Conservation (phyloP, 1,140 invertebrate species). For the Ridgeia piscesae region DNA sequence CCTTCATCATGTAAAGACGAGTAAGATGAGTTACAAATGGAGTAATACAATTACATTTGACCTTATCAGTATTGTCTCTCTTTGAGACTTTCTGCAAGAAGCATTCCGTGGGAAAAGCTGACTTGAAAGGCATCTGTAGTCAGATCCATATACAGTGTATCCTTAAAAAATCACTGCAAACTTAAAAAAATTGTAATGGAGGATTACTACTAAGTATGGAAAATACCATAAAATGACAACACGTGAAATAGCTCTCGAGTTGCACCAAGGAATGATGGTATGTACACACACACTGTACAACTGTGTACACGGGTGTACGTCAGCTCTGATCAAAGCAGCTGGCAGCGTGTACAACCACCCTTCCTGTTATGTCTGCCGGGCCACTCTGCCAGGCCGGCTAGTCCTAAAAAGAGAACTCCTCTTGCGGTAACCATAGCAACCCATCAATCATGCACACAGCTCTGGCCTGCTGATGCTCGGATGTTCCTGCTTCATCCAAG, state of each 20-base stretch:
- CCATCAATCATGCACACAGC: background rate
- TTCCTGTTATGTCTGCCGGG: background rate
- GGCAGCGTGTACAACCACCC: background rate
- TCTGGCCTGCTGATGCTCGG: background rate
- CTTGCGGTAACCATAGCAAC: background rate
- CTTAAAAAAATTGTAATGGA: background rate
- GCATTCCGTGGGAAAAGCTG: background rate
- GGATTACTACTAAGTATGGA: background rate
- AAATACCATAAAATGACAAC: background rate
- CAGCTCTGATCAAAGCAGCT: background rate
- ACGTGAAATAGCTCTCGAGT: background rate
- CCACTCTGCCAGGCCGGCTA: background rate
- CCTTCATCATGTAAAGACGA: background rate
- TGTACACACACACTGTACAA: background rate
- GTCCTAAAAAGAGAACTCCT: background rate
- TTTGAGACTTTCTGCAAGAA: background rate
- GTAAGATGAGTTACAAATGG: background rate
- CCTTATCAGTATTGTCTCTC: background rate
- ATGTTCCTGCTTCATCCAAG: conserved; percentile 4
- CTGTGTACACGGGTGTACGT: background rate
- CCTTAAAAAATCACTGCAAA: background rate
- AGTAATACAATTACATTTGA: background rate
- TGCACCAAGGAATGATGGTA: background rate
- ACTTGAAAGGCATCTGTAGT: background rate
- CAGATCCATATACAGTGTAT: background rate